Base-by-base conservation (phyloP, 2,797 vertebrate genomes). In the Apogon talboti region DNA sequence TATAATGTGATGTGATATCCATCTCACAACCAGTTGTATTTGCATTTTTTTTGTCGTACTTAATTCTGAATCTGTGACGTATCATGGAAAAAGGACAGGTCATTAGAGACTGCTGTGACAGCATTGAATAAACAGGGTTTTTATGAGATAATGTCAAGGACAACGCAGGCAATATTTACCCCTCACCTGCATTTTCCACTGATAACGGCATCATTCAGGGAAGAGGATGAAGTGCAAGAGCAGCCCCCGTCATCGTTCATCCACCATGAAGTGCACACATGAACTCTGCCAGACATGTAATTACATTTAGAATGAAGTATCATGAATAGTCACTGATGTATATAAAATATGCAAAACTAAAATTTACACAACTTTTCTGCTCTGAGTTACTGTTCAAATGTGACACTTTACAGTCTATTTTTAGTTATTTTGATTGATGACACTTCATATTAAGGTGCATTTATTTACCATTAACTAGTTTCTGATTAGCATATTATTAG, bases 101-200 rank as follows among this genome's bases (percentile, higher is more conserved):
- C 61, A 71, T 76, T 65, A 71, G 44, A 74, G 74, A 63, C 53
- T 67, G 54, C 16, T 1, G 37, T 15, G 33, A 67, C 64, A n/a
- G 6, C 55, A 48, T 53, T 56, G n/a, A 42, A 61, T 24, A 60
- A 35, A 18, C 52, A 62, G 73, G 67, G 60, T 30, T 62, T 72
- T 41, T 28, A 30, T 18, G 19, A 64, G 75, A 77, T 81, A 63
- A 67, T 33, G 73, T 83, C 76, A 86, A 78, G 84, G 79, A 86
- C 72, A 75, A 74, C 63, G 51, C 16, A 11, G 7, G 48, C 30
- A 35, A 57, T 71, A 62, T 84, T 82, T 28, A 28, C 24, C 24
- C 40, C 8, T 30, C 42, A 52, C 12, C 21, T 45, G 58, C 53
- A 58, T 10, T 28, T 58, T 30, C 50, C 18, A 40, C 48, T 65